Conservation (phyloP, 1,140 invertebrate species). For the Drosophila kohkoa region DNA sequence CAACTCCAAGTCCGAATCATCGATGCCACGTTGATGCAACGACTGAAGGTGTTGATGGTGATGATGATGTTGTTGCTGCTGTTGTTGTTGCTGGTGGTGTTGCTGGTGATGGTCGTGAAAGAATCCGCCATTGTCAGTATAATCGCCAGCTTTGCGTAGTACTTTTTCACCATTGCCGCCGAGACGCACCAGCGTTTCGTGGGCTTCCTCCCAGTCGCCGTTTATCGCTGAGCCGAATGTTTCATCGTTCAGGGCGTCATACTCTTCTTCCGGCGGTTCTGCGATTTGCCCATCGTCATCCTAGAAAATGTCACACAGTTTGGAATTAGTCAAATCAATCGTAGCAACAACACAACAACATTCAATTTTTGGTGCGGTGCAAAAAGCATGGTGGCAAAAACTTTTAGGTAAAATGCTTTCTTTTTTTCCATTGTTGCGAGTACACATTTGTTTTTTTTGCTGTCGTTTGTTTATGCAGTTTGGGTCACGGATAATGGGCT, state of each 20-base stretch:
- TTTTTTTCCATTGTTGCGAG: constrained; percentile 13
- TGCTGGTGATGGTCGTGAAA: constrained; percentile 8
- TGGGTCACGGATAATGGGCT: neutral
- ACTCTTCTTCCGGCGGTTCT: constrained; percentile 92
- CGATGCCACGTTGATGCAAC: constrained; percentile 37
- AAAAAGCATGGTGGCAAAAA: constrained; percentile 29
- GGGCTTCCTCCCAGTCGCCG: constrained; percentile 89
- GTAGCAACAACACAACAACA: constrained; percentile 9
- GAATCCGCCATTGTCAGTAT: constrained; percentile 50
- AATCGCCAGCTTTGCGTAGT: constrained; percentile 46
- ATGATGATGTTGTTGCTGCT: constrained; percentile 7
- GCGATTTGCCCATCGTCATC: constrained; percentile 85
- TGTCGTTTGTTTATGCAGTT: too few relatives aligned
- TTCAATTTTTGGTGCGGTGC: neutral
- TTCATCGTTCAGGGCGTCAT: constrained; percentile 95
- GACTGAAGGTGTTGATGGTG: neutral
- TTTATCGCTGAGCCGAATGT: constrained; percentile 91
- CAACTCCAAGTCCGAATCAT: constrained; percentile 76
- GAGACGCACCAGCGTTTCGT: constrained; percentile 82
- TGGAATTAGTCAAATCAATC: neutral
- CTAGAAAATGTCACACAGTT: constrained; percentile 34
- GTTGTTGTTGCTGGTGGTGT: neutral
- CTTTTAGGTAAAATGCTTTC: constrained; percentile 26
- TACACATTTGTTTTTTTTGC: neutral
- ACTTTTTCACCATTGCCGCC: constrained; percentile 67